Evolutionary conservation across 2,888 invertebrate genomes (phyloP), one percentile per base, ranked within the genome.

Genomic region (Macrosiphum euphorbiae): DNA sequence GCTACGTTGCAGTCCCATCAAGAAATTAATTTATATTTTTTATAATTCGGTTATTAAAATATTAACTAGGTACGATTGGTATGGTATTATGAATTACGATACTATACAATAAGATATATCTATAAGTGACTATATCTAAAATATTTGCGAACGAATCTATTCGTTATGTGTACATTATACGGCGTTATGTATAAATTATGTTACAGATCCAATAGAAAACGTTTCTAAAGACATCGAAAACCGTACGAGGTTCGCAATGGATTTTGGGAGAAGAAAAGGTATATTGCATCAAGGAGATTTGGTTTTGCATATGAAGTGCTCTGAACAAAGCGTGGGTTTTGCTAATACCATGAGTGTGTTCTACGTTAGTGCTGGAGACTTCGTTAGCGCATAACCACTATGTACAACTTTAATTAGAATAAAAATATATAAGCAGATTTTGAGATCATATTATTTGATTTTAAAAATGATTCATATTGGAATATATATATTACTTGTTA

Each of bases 281-380:
- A 97, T 97, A 95, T 96, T 98, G 61, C 96, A 97, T 95, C 96
- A 96, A 26, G 97, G 97, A 0, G 98, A 98, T 95, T 97, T 97
- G 0, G 95, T 98, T 10, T 96, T 98, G 47, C 96, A 97, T 41
- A 96, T 98, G 28, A 97, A 97, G 28, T 97, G 98, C 1, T 97
- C 97, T 96, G 96, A 96, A 95, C 97, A 97, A 94, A 97, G 97
- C 1, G 96, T 97, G 1, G 97, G 97, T 0, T 97, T 97, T 95
- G 97, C 97, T 0, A 98, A 98, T 95, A 97, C 97, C 0, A 96
- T 98, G 96, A 96, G 97, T 95, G 96, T 98, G 7, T 95, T 97
- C 28, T 97, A 97, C 95, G 97, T 93, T n/a, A 84, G n/a, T 41
- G 88, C 20, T 13, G 52, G 11, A n/a, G 92, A 78, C 26, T 13